Evolutionary conservation across 2,888 invertebrate species (phyloP).

Genomic region (Peribatodes rhomboidaria): DNA sequence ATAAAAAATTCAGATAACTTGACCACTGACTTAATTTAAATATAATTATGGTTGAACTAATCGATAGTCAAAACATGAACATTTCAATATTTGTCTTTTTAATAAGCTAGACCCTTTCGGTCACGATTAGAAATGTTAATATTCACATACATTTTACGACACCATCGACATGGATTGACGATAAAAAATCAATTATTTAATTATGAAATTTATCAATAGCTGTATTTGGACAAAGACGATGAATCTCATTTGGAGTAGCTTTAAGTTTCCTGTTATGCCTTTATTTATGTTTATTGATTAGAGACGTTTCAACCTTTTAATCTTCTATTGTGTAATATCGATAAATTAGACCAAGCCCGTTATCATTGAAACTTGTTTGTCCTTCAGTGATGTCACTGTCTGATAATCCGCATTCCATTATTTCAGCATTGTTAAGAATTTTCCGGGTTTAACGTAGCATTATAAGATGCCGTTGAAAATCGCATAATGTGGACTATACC

Average conservation of each 20-base stretch:
- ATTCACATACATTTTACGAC: no score
- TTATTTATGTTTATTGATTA: constrained; percentile 2
- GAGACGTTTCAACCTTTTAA: not conserved
- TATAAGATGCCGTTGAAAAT: not conserved
- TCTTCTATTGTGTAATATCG: constrained; percentile 9
- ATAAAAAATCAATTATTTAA: not conserved
- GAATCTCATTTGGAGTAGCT: constrained; percentile 1
- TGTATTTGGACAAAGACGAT: not conserved
- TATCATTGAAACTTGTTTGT: constrained; percentile 10
- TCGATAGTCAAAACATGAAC: constrained; percentile 38
- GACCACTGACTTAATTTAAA: constrained; percentile 26
- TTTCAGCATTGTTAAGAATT: constrained; percentile 2
- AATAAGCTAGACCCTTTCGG: not conserved
- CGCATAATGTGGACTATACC: not conserved
- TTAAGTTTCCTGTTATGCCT: constrained; percentile 4
- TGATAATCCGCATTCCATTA: constrained; percentile 27
- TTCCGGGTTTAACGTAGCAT: not conserved
- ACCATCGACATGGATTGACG: not conserved
- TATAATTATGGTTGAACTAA: constrained; percentile 29
- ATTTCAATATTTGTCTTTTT: constrained; percentile 33
- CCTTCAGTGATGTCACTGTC: constrained; percentile 20
- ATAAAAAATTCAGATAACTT: constrained; percentile 7
- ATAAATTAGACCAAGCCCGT: constrained; percentile 15
- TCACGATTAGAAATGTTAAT: not conserved
- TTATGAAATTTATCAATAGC: no score